Conservation (phyloP, 2,888 invertebrate genomes). For the Pseudococcus jackbeardsleyi region DNA sequence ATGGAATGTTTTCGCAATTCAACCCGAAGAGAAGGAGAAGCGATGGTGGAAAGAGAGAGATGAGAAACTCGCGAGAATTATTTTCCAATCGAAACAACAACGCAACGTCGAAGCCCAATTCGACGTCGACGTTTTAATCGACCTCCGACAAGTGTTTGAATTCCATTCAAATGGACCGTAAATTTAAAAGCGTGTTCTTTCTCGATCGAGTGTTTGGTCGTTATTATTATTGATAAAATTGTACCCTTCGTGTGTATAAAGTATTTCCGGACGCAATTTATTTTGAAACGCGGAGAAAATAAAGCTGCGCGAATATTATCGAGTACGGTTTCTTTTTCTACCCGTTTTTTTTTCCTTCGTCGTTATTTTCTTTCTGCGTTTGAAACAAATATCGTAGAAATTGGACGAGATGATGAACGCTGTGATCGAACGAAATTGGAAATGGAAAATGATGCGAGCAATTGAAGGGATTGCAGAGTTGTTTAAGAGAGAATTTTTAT, state of each 20-base stretch:
- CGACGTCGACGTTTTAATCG: constrained; percentile 7
- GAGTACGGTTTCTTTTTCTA: not conserved
- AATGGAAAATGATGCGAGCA: too few relatives aligned
- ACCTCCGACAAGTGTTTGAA: constrained; percentile 41
- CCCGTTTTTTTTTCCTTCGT: not conserved
- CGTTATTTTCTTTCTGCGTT: not conserved
- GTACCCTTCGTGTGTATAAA: not conserved
- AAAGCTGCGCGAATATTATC: not conserved
- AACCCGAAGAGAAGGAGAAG: not conserved
- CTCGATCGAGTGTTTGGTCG: constrained; percentile 3
- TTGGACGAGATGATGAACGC: not conserved
- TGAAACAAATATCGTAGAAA: not conserved
- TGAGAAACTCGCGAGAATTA: not conserved
- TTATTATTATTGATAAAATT: not conserved
- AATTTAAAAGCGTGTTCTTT: constrained; percentile 25
- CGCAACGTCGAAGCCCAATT: not conserved
- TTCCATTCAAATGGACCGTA: constrained; percentile 26
- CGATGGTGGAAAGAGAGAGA: not conserved
- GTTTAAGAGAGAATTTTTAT: too few relatives aligned
- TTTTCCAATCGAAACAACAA: constrained; percentile 2
- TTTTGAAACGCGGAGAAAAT: too few relatives aligned
- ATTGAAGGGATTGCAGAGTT: too few relatives aligned
- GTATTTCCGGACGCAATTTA: too few relatives aligned
- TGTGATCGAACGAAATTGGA: not conserved
- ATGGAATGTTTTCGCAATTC: not conserved